Conservation (phyloP, 2,113 vertebrate genomes). For the Ramphastos sulfuratus region DNA sequence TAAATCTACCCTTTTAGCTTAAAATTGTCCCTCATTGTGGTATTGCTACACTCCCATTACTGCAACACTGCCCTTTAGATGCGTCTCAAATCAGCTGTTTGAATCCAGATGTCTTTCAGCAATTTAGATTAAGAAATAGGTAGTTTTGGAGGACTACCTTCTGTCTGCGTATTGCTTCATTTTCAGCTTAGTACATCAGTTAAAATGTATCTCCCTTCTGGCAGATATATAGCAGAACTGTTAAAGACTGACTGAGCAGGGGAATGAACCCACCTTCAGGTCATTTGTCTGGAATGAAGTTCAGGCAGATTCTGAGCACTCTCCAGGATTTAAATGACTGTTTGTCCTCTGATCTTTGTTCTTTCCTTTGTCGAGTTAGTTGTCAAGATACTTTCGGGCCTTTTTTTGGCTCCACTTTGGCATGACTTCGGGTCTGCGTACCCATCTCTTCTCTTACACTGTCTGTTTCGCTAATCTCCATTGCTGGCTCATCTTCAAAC, state of each 20-base stretch:
- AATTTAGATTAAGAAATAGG: not conserved
- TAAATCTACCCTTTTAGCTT: not conserved
- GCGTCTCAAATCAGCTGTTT: not conserved
- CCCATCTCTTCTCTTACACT: not conserved
- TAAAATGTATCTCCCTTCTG: not conserved
- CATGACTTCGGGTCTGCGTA: not conserved
- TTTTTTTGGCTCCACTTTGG: not conserved
- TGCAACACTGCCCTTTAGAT: not conserved
- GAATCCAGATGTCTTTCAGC: not conserved
- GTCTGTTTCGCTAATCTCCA: slow-evolving; percentile 31
- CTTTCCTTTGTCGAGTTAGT: not conserved
- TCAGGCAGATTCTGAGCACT: not conserved
- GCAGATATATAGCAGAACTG: not conserved
- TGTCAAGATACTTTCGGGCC: not conserved
- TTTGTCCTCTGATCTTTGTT: slow-evolving; percentile 13
- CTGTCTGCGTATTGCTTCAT: not conserved
- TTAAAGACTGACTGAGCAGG: not conserved
- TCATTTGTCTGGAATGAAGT: slow-evolving; percentile 48
- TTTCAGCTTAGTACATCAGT: not conserved
- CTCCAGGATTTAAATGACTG: slow-evolving; percentile 17
- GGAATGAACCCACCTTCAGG: slow-evolving; percentile 50
- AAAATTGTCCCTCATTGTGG: not conserved
- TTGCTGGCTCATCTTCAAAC: slow-evolving; percentile 12
- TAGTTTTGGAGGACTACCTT: not conserved
- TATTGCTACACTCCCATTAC: not conserved